Percentiles rank a stretch among this genome's conserved stretches.
Evolutionary conservation across 2,113 vertebrate species (phyloP).

Genomic region (Cygnus atratus): DNA sequence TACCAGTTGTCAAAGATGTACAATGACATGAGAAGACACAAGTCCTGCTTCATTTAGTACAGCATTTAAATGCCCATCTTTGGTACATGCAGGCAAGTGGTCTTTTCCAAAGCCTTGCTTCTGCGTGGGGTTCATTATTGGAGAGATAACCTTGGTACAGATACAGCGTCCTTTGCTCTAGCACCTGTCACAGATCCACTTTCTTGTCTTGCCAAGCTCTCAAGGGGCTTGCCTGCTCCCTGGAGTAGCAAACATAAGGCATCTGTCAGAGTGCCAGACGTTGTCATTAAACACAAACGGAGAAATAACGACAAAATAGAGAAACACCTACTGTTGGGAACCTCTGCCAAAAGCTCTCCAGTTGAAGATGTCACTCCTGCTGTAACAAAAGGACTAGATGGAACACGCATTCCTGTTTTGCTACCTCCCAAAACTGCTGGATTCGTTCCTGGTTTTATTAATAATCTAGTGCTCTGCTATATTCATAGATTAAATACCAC

Average conservation of each 20-base stretch:
- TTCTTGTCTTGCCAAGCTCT: constrained; percentile 47
- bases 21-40: neutral
- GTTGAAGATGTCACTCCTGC: neutral
- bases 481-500: neutral
- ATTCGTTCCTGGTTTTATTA: neutral
- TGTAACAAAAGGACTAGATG: neutral
- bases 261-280: constrained; percentile 57
- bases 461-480: neutral
- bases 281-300: constrained; percentile 43
- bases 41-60: constrained; percentile 8
- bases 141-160: constrained; percentile 37
- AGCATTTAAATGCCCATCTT: constrained; percentile 26
- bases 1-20: constrained; percentile 26
- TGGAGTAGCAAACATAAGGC: neutral
- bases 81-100: neutral
- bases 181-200: constrained; percentile 16
- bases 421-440: neutral
- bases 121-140: neutral
- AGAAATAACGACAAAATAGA: constrained; percentile 29
- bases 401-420: neutral
- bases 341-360: neutral
- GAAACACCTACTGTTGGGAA: neutral
- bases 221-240: constrained; percentile 12
- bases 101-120: constrained; percentile 30
- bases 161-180: constrained; percentile 35